Base-by-base conservation (phyloP, 2,888 invertebrate species). In the Cremastobaeus sp. region DNA sequence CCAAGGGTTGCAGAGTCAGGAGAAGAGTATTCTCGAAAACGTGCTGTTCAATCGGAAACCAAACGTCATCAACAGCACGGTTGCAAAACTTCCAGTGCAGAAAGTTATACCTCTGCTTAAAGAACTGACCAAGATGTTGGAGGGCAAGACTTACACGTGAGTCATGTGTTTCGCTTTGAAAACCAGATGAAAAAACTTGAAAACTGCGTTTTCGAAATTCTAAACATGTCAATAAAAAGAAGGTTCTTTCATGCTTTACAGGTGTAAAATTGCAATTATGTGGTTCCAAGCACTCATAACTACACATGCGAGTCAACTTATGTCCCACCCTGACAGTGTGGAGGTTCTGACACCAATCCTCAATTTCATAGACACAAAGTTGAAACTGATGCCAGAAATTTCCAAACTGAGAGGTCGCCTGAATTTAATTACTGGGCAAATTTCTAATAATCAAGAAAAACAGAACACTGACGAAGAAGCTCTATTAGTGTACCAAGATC, bases 1-100 rank as follows among this genome's bases (percentile, higher is more conserved):
- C 57, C 97, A 95, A 86, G 96, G 95, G 0, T 88, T 98, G 25
- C 95, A 95, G 80, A 97, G 96, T 82, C 93, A 93, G 81, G 96
- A 98, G 84, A 90, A 90, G 73, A 89, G 88, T 37, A 91, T 97
- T 79, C 88, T 97, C 21, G 89, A 91, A 76, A 92, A 91, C 55
- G 96, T 96, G 1, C 88, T 97, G 0, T 90, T 90, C 37, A 91
- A 90, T 47, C 90, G 90, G 47, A 93, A 95, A 57, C 90, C 91
- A 14, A 89, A 87, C 0, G 89, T 94, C 0, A 94, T 97, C 3
- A 88, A 89, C 35, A 92, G 93, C 73, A 96, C 97, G 0, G 89
- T 96, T 12, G 89, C 91, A 57, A 91, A 91, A 54, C 87, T 98
- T 64, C 96, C 96, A 0, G 90, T 95, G 0, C 92, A 93, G 77